phyloP scores from a whole-genome alignment of 2,888 invertebrate species.

The Cryptops parisi region DNA sequence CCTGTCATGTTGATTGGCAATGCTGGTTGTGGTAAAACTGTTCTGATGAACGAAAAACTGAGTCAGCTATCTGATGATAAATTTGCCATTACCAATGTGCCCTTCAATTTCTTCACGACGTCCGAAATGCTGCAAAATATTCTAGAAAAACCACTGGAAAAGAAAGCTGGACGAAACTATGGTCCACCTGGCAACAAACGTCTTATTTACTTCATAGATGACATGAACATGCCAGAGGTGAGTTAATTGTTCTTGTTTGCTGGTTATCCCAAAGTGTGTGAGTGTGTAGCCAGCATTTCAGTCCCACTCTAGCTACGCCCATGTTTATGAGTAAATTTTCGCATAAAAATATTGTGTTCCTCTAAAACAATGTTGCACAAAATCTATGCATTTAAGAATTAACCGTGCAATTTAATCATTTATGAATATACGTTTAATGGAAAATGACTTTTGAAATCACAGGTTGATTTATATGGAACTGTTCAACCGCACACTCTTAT shows the following conservation, averaged over 20 bases:
- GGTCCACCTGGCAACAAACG: conserved; percentile 92
- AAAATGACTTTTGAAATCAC: too few species aligned
- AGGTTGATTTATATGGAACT: conserved; percentile 81
- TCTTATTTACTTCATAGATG: conserved; percentile 87
- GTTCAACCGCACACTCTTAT: conserved; percentile 94
- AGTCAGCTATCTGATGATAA: conserved; percentile 56
- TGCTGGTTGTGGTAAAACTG: conserved; percentile 89
- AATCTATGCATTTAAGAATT: too few species aligned
- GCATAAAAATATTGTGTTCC: neutral
- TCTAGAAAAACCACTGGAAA: conserved; percentile 84
- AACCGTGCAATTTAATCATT: too few species aligned
- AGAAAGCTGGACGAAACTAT: conserved; percentile 89
- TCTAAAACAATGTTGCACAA: too few species aligned
- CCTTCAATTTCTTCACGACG: conserved; percentile 92
- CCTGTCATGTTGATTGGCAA: conserved; percentile 91
- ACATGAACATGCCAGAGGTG: conserved; percentile 97
- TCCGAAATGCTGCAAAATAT: conserved; percentile 89
- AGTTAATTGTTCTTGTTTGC: too few species aligned
- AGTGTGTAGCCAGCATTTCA: too few species aligned
- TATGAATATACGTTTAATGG: too few species aligned
- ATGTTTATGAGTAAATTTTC: neutral
- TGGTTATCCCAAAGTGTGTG: too few species aligned
- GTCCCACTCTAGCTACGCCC: too few species aligned
- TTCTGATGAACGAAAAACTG: conserved; percentile 74
- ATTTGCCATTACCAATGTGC: conserved; percentile 77